A percentile compares a stretch with the other conserved stretches of the same genome.
These are phyloP conservation scores for Diploptera punctata DNA, from an alignment of 2,888 invertebrate species.

Conservation along the genomic window DNA sequence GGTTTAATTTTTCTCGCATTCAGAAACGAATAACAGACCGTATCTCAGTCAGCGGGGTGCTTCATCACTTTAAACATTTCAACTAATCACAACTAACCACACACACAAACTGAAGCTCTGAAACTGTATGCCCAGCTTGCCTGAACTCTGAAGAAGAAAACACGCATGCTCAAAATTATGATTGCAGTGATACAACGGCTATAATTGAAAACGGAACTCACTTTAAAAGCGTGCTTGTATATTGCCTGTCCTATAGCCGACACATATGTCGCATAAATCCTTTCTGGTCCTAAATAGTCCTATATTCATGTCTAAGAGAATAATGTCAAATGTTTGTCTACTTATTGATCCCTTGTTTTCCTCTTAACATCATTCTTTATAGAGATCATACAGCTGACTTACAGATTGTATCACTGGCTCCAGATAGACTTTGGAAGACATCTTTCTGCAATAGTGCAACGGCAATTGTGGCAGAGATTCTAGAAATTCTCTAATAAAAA, in stretches of 20 bases:
- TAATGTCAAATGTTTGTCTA: conserved; percentile 43
- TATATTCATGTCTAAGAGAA: conserved; percentile 44
- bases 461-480: conserved; percentile 17
- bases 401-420: conserved; percentile 42
- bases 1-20: no score
- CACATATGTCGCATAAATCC: conserved; percentile 44
- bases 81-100: no score
- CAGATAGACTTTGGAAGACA: conserved; percentile 44
- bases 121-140: no score
- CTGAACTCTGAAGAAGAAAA: no score
- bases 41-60: no score
- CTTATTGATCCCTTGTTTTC: conserved; percentile 37
- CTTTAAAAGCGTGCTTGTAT: no score
- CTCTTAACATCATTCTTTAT: conserved; percentile 41
- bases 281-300: conserved; percentile 46
- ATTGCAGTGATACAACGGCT: no score
- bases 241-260: conserved; percentile 45
- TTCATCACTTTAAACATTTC: no score
- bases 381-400: conserved; percentile 41
- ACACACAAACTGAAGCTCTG: no score
- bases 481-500: conserved; percentile 8
- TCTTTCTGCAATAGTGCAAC: conserved; percentile 45
- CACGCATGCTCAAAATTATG: no score
- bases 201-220: no score
- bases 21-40: no score